A percentile compares a stretch with the other conserved stretches of the same genome.
These are phyloP conservation scores for Mugil cephalus DNA, from an alignment of 2,113 vertebrate species.

Conservation along the genomic window DNA sequence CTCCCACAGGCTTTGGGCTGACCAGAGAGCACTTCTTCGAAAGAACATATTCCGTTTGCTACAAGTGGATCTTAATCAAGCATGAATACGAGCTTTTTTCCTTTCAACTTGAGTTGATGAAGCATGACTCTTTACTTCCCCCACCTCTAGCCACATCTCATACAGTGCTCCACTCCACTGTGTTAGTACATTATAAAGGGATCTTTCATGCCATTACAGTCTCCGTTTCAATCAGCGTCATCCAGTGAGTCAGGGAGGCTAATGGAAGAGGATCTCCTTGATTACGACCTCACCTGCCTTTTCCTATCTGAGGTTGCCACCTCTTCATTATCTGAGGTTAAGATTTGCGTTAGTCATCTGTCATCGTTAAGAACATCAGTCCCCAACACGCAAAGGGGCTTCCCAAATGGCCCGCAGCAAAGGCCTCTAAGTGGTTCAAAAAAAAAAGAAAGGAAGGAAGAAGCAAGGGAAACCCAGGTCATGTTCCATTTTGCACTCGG, in stretches of 20 bases:
- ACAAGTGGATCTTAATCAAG: constrained; percentile 67
- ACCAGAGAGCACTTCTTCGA: constrained; percentile 54
- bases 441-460: neutral
- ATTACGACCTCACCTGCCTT: constrained; percentile 56
- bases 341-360: constrained; percentile 48
- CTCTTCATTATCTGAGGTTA: constrained; percentile 49
- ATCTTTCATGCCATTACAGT: constrained; percentile 50
- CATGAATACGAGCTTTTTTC: constrained; percentile 69
- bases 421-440: constrained; percentile 30
- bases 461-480: constrained; percentile 42
- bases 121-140: constrained; percentile 71
- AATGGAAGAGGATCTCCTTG: constrained; percentile 52
- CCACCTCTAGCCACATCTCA: constrained; percentile 45
- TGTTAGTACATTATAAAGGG: constrained; percentile 20
- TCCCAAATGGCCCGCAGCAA: constrained; percentile 40
- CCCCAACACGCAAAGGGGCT: constrained; percentile 25
- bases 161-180: constrained; percentile 48
- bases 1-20: constrained; percentile 41
- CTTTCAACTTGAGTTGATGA: constrained; percentile 73
- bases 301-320: constrained; percentile 49
- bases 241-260: constrained; percentile 44
- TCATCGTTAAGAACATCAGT: constrained; percentile 53
- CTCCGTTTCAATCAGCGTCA: constrained; percentile 63
- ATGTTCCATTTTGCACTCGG: constrained; percentile 50
- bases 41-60: constrained; percentile 58